A percentile compares a stretch with the other conserved stretches of the same genome.
These are phyloP conservation scores for Acheta domesticus DNA, from an alignment of 2,888 invertebrate genomes.

Conservation along the genomic window DNA sequence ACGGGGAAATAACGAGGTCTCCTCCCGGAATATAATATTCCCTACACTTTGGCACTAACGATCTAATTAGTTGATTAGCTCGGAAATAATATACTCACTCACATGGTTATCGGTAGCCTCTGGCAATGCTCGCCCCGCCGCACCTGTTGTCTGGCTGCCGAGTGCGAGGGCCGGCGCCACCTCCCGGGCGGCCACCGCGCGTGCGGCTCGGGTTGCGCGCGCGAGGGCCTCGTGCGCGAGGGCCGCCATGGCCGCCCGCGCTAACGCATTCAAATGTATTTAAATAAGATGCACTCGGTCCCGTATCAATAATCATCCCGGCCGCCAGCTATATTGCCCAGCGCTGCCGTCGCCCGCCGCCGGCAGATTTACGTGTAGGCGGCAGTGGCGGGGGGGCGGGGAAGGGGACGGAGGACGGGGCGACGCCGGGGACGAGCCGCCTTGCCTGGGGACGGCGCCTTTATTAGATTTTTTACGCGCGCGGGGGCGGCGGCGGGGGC, in stretches of 20 bases:
- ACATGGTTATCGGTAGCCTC: too few species aligned
- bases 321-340: background rate
- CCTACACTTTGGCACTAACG: too few species aligned
- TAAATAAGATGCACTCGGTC: background rate
- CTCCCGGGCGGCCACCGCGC: too few species aligned
- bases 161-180: too few species aligned
- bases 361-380: background rate
- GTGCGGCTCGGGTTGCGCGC: too few species aligned
- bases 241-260: background rate
- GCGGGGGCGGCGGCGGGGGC: background rate
- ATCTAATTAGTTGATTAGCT: too few species aligned
- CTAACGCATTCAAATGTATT: background rate
- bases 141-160: too few species aligned
- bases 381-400: background rate
- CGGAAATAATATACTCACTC: too few species aligned
- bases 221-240: background rate
- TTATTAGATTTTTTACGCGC: slow-evolving; percentile 18
- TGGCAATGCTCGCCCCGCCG: too few species aligned
- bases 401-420: background rate
- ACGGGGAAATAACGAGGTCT: too few species aligned
- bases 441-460: background rate
- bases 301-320: slow-evolving; percentile 9
- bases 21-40: too few species aligned
- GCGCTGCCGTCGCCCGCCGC: background rate
- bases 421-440: too few species aligned